Evolutionary conservation across 2,113 vertebrate species (phyloP).

Genomic region (Gallinago undulata): DNA sequence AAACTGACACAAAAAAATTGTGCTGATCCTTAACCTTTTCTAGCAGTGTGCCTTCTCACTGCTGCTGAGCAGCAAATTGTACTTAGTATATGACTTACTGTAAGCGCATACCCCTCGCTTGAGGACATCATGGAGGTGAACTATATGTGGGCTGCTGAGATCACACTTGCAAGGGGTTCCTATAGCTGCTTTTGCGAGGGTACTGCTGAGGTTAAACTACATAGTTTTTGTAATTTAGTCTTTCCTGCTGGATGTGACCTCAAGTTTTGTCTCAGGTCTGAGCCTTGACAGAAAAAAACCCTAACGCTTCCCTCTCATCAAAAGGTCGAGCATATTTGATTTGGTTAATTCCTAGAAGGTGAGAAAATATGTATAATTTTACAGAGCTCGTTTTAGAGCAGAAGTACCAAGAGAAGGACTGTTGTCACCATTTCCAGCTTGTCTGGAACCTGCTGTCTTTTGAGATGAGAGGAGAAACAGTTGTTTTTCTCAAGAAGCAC

Average conservation of each 20-base stretch:
- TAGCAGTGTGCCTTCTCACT: not conserved
- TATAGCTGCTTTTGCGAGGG: not conserved
- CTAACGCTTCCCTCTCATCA: not conserved
- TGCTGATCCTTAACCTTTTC: not conserved
- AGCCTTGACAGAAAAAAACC: not conserved
- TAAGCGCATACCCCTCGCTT: slow-evolving; percentile 2
- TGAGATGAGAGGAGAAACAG: not conserved
- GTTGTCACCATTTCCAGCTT: not conserved
- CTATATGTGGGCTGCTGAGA: not conserved
- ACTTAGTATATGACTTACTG: slow-evolving; percentile 33
- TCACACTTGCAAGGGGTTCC: not conserved
- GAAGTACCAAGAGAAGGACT: not conserved
- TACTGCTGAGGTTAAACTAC: not conserved
- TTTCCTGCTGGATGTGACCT: not conserved
- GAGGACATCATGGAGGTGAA: not conserved
- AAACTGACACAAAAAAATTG: slow-evolving; percentile 11
- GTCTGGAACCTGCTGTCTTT: not conserved
- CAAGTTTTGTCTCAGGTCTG: not conserved
- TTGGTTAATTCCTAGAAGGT: not conserved
- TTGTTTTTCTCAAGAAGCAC: not conserved
- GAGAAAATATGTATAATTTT: not conserved
- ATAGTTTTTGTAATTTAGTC: not conserved
- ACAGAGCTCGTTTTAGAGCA: not conserved
- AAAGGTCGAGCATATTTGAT: not conserved
- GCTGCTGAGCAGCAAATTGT: slow-evolving; percentile 29